These are phyloP conservation scores for Papilio elwesi DNA, from an alignment of 2,888 invertebrate species.

Conservation along the genomic window DNA sequence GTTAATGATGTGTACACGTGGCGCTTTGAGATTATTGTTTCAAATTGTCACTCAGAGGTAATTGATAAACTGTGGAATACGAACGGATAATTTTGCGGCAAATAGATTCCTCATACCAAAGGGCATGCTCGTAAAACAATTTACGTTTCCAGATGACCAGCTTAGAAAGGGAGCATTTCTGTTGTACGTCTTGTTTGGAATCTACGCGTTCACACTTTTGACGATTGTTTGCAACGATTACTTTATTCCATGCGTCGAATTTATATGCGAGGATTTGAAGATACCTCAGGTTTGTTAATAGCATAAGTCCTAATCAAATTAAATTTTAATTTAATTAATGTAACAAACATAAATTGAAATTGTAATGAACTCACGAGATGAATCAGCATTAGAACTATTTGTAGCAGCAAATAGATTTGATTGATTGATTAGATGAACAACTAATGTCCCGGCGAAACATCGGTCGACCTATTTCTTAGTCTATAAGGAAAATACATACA, in stretches of 20 bases:
- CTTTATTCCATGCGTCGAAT: slow-evolving; percentile 94
- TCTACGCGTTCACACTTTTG: slow-evolving; percentile 93
- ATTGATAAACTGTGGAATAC: background rate
- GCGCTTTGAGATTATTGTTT: too few species aligned
- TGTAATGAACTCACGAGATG: too few species aligned
- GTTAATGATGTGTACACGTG: too few species aligned
- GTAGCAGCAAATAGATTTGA: too few species aligned
- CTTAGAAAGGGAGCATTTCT: slow-evolving; percentile 90
- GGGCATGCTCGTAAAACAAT: background rate
- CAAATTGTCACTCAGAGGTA: too few species aligned
- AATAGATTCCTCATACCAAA: background rate
- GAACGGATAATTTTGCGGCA: background rate
- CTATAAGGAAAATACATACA: too few species aligned
- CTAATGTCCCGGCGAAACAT: too few species aligned
- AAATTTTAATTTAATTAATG: too few species aligned
- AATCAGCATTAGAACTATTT: too few species aligned
- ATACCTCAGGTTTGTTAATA: slow-evolving; percentile 86
- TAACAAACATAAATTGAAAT: background rate
- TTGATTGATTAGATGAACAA: too few species aligned
- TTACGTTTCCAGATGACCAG: slow-evolving; percentile 85
- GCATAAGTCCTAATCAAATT: too few species aligned
- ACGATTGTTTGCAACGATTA: slow-evolving; percentile 96
- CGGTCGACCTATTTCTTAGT: too few species aligned
- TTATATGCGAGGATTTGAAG: slow-evolving; percentile 91
- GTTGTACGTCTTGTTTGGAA: slow-evolving; percentile 89